Conservation (phyloP, 2,888 invertebrate species). For the Aproaerema taeniolella region DNA sequence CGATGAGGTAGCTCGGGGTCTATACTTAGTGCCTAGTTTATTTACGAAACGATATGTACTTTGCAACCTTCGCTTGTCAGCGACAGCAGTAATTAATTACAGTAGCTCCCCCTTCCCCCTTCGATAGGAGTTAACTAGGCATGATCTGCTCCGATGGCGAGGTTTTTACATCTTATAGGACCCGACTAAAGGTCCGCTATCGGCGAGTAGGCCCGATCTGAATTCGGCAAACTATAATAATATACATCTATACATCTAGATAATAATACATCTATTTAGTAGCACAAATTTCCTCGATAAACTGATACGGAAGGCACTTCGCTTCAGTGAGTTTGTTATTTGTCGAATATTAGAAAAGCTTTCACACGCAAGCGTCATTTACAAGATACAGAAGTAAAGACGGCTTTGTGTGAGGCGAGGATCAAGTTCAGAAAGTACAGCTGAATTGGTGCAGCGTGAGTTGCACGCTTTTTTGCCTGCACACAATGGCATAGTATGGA, state of each 20-base stretch:
- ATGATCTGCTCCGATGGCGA: constrained; percentile 42
- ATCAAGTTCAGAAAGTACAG: constrained; percentile 54
- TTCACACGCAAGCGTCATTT: too few species aligned
- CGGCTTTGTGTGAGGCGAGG: constrained; percentile 42
- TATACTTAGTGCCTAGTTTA: constrained; percentile 30
- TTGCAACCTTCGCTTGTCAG: constrained; percentile 58
- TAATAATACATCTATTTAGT: too few species aligned
- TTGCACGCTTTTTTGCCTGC: too few species aligned
- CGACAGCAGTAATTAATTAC: constrained; percentile 71
- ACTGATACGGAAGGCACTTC: too few species aligned
- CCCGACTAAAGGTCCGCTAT: constrained; percentile 5
- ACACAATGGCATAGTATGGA: too few species aligned
- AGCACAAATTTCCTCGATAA: too few species aligned
- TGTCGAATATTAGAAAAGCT: too few species aligned
- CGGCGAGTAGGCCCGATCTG: too few species aligned
- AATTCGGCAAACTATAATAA: too few species aligned
- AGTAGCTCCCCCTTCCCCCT: constrained; percentile 39
- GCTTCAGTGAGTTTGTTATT: too few species aligned
- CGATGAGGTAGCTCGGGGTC: constrained; percentile 18
- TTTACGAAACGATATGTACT: constrained; percentile 52
- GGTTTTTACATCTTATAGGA: constrained; percentile 50
- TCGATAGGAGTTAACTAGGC: constrained; percentile 61
- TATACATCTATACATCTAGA: too few species aligned
- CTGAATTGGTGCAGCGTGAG: constrained; percentile 54
- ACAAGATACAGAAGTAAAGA: constrained; percentile 24